Evolutionary conservation across 2,113 vertebrate genomes (phyloP).

Genomic region (Monarcha castaneiventris): DNA sequence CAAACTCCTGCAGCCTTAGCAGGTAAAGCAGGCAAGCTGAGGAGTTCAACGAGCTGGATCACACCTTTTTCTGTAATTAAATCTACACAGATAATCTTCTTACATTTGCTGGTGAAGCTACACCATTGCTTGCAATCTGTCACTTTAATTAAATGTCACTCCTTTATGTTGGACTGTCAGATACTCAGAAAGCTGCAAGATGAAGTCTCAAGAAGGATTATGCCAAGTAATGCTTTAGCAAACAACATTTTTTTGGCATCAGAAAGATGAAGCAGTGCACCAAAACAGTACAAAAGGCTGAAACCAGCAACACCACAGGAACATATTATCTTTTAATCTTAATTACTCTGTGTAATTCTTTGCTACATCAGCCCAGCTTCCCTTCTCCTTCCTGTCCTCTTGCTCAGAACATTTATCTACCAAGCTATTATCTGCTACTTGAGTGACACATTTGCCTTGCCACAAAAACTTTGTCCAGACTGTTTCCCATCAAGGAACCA

Average conservation of each 20-base stretch:
- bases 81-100: conserved; percentile 11
- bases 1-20: background rate
- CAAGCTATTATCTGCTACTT: background rate
- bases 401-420: background rate
- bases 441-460: background rate
- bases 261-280: background rate
- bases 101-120: background rate
- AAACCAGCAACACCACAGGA: background rate
- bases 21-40: background rate
- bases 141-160: conserved; percentile 15
- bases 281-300: background rate
- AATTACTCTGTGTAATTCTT: background rate
- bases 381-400: background rate
- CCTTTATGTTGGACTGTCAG: background rate
- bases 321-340: background rate
- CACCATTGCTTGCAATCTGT: background rate
- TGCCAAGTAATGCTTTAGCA: background rate
- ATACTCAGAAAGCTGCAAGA: background rate
- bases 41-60: background rate
- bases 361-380: background rate
- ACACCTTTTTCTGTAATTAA: conserved; percentile 37
- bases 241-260: background rate
- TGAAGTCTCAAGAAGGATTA: background rate
- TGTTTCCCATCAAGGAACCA: background rate
- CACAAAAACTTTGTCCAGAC: background rate